Percentiles rank a stretch among this genome's conserved stretches.
phyloP scores from a whole-genome alignment of 2,113 vertebrate genomes.

The Proteles cristata region DNA sequence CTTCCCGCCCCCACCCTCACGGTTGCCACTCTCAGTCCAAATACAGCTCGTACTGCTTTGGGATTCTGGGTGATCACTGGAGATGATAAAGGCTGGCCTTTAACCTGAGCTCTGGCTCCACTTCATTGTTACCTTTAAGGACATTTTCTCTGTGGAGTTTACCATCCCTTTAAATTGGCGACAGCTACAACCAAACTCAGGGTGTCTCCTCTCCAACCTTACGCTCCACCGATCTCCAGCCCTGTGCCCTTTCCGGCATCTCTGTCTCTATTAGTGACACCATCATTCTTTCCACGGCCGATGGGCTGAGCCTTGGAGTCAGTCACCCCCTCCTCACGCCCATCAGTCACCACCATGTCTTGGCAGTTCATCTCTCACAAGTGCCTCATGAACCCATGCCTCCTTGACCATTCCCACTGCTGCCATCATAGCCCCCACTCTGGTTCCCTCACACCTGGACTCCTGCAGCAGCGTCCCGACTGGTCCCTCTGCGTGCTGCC shows the following conservation, averaged over 20 bases:
- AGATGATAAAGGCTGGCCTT: conserved; percentile 58
- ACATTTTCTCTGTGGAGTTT: conserved; percentile 54
- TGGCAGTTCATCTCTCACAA: conserved; percentile 4
- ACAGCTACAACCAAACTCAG: conserved; percentile 9
- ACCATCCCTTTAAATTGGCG: conserved; percentile 40
- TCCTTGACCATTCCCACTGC: background rate
- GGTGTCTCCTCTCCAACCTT: background rate
- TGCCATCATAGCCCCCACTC: background rate
- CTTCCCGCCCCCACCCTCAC: background rate
- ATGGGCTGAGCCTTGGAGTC: conserved; percentile 24
- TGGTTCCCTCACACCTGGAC: background rate
- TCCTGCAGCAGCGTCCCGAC: conserved; percentile 30
- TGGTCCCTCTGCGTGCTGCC: background rate
- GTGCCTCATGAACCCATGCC: conserved; percentile 5
- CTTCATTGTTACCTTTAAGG: conserved; percentile 61
- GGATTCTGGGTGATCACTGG: conserved; percentile 63
- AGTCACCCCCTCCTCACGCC: background rate
- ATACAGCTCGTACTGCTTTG: conserved; percentile 40
- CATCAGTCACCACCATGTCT: conserved; percentile 9
- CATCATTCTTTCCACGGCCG: background rate
- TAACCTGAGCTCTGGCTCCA: conserved; percentile 48
- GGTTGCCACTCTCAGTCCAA: conserved; percentile 45
- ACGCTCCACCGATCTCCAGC: background rate
- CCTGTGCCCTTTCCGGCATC: background rate
- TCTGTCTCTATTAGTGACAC: conserved; percentile 3